Evolutionary conservation across 2,113 vertebrate genomes (phyloP), one percentile per base, ranked within the genome.

Genomic region (Rana temporaria): DNA sequence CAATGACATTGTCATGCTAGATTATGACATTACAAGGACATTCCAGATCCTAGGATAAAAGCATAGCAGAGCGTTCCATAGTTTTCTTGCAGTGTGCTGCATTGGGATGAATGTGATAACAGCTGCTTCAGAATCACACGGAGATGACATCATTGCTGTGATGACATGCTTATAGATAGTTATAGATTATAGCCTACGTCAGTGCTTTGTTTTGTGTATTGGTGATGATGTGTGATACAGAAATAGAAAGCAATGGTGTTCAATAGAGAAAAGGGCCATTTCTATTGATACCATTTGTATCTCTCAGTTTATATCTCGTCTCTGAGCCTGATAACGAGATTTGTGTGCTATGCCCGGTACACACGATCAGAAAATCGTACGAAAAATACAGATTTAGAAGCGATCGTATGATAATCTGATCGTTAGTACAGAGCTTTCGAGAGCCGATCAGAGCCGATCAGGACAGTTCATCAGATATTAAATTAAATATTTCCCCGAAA

Each of bases 41-140:
- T 63, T 69, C 30, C 60, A 66, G 62, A 78, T 70, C 32, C 64
- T 72, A 16, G 67, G 55, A 71, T 62, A 72, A 57, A 9, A 60
- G 17, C 30, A 38, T 57, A 72, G 32, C 15, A 53, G 52, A 11
- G 24, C 55, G 60, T 48, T 70, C 64, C 57, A 81, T 38, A 2
- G 53, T 72, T 62, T 72, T 57, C 26, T 53, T 53, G 68, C 24
- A 24, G 20, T 64, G 15, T 11, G 18, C 32, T 38, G 22, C 32
- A 34, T 59, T 68, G 52, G 67, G 34, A 34, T 57, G 34, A 6
- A 52, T 64, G 20, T 52, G 22, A 62, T 15, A 57, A n/a, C 79
- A 81, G 79, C 79, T 81, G 79, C 68, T 34, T 12, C 8, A 17
- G 65, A 79, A 60, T 72, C 57, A 63, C n/a, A 6, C 20, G 68